A percentile compares a stretch with the other conserved stretches of the same genome.
These are phyloP conservation scores for Aeoliscus strigatus DNA, from an alignment of 2,797 vertebrate species.

Conservation along the genomic window DNA sequence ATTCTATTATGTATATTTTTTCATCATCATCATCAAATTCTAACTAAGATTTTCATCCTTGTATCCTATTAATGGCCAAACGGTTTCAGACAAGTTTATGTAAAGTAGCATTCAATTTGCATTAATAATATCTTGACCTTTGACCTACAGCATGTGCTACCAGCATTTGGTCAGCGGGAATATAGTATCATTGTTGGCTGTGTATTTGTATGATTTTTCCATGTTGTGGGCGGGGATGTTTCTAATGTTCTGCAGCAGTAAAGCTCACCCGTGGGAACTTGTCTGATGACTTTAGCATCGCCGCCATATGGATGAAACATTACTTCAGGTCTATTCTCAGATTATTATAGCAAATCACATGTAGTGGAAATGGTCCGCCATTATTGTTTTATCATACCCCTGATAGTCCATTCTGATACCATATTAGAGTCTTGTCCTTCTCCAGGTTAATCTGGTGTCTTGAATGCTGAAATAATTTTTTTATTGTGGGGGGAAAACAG, in stretches of 20 bases:
- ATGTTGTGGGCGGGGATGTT: conserved; percentile 12
- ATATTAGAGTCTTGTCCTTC: conserved; percentile 11
- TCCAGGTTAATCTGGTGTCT: too few relatives aligned
- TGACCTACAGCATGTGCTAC: conserved; percentile 1
- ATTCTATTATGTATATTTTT: too few relatives aligned
- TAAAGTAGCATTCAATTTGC: too few relatives aligned
- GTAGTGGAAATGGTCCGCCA: conserved; percentile 36
- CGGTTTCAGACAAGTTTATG: conserved; percentile 42
- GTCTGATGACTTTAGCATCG: conserved; percentile 39
- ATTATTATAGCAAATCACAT: conserved; percentile 42
- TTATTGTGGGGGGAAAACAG: too few relatives aligned
- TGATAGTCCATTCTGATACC: conserved; percentile 14
- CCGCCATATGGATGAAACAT: conserved; percentile 37
- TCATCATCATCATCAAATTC: conserved; percentile 11
- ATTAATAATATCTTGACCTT: too few relatives aligned
- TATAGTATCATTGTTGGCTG: conserved; percentile 1
- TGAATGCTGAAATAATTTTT: too few relatives aligned
- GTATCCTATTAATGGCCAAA: conserved; percentile 51
- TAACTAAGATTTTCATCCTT: conserved; percentile 29
- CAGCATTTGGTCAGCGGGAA: neutral
- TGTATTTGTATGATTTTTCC: conserved; percentile 10
- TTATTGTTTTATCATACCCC: conserved; percentile 10
- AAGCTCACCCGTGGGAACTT: conserved; percentile 28
- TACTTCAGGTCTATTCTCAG: conserved; percentile 22
- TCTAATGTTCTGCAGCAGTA: conserved; percentile 22